Evolutionary conservation across 2,888 invertebrate species (phyloP).

Genomic region (Troides aeacus): DNA sequence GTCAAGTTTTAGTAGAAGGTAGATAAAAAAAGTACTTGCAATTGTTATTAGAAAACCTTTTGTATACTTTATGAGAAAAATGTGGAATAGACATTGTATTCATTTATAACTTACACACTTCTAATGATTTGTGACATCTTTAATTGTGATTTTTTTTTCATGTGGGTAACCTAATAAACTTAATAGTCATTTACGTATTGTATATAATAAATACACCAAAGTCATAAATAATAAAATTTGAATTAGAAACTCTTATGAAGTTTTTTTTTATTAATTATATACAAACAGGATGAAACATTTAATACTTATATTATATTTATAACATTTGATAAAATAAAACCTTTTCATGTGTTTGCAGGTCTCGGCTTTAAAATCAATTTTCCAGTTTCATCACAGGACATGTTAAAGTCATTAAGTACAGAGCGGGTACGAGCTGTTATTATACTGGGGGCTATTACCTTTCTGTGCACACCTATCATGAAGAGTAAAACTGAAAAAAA

Average conservation of each 20-base stretch:
- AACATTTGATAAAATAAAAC: slow-evolving; percentile 33
- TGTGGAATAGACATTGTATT: not conserved
- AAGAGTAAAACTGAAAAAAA: slow-evolving; percentile 87
- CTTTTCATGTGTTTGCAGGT: slow-evolving; percentile 73
- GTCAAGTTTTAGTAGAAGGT: no score
- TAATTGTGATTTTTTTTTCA: slow-evolving; percentile 55
- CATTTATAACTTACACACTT: not conserved
- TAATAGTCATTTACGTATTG: slow-evolving; percentile 73
- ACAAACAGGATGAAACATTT: slow-evolving; percentile 31
- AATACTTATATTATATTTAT: slow-evolving; percentile 64
- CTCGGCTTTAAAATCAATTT: slow-evolving; percentile 96
- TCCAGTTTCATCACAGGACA: slow-evolving; percentile 98
- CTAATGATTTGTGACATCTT: slow-evolving; percentile 32
- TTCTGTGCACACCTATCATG: slow-evolving; percentile 94
- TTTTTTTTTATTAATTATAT: slow-evolving; percentile 49
- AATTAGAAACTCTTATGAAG: slow-evolving; percentile 61
- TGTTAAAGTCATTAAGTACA: slow-evolving; percentile 96
- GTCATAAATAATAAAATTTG: slow-evolving; percentile 76
- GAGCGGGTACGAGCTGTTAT: slow-evolving; percentile 94
- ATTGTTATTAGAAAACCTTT: no score
- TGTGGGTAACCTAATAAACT: slow-evolving; percentile 57
- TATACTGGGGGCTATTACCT: slow-evolving; percentile 97
- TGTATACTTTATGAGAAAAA: no score
- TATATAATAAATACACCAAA: slow-evolving; percentile 79
- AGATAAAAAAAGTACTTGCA: no score